Percentiles rank a stretch among this genome's conserved stretches.
Conservation (phyloP, 2,888 invertebrate genomes). For the Crematogaster levior region DNA sequence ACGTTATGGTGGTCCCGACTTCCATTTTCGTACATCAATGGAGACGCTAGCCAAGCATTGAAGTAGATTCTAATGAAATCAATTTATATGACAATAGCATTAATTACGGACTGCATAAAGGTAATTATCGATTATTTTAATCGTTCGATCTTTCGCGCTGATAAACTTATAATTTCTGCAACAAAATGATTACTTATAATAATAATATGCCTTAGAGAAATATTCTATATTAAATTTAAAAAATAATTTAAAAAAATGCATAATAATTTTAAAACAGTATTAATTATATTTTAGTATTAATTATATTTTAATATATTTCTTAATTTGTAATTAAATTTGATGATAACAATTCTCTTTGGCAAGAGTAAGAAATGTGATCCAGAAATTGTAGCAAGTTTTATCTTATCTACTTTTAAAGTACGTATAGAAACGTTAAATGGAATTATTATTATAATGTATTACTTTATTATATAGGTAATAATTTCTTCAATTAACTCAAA, state of each 20-base stretch:
- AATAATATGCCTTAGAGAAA: neutral
- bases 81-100: constrained; percentile 47
- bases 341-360: neutral
- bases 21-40: constrained; percentile 54
- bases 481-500: neutral
- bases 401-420: neutral
- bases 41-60: constrained; percentile 19
- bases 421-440: neutral
- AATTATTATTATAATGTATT: neutral
- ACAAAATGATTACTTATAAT: neutral
- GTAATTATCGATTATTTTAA: constrained; percentile 50
- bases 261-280: neutral
- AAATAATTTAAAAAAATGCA: neutral
- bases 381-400: neutral
- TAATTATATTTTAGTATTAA: too few species aligned
- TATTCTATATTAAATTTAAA: neutral
- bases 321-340: neutral
- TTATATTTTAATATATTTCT: neutral
- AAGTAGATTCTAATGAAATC: constrained; percentile 32
- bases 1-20: constrained; percentile 31
- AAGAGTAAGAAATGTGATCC: neutral
- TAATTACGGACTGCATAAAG: constrained; percentile 38
- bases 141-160: constrained; percentile 27
- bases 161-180: constrained; percentile 14
- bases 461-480: neutral